Conservation (phyloP, 1,140 invertebrate genomes). For the Drosophila ohnishii region DNA sequence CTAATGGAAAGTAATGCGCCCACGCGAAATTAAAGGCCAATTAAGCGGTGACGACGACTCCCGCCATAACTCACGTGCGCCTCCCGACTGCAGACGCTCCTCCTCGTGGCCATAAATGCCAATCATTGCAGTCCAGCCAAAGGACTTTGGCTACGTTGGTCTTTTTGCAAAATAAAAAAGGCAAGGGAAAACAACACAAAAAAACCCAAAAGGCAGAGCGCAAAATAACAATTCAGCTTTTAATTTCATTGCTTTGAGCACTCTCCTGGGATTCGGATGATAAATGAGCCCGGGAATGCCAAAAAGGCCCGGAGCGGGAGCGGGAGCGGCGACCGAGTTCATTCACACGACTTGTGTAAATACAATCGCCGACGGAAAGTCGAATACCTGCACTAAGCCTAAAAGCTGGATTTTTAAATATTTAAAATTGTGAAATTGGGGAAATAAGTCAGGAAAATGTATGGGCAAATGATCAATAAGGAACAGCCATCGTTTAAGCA, state of each 20-base stretch:
- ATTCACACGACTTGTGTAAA: constrained; percentile 42
- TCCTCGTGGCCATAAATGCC: constrained; percentile 50
- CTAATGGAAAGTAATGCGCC: constrained; percentile 45
- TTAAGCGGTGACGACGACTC: constrained; percentile 34
- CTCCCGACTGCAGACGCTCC: constrained; percentile 16
- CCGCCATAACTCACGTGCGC: constrained; percentile 37
- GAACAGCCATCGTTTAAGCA: too few species aligned
- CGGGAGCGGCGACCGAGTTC: constrained; percentile 11
- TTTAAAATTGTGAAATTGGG: too few species aligned
- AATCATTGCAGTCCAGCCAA: constrained; percentile 58
- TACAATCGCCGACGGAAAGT: constrained; percentile 7
- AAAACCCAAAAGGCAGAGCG: constrained; percentile 25
- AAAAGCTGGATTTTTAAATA: background rate
- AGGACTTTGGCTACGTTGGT: constrained; percentile 12
- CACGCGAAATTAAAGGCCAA: constrained; percentile 57
- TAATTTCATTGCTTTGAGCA: constrained; percentile 73
- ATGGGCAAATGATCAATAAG: too few species aligned
- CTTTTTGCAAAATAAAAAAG: background rate
- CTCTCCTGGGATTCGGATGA: constrained; percentile 68
- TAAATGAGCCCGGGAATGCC: constrained; percentile 49
- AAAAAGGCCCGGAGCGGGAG: background rate
- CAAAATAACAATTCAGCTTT: constrained; percentile 71
- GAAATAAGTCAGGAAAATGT: too few species aligned
- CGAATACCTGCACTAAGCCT: background rate
- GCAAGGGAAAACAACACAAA: background rate